Conservation (phyloP, 2,888 invertebrate genomes). For the Ormyrus thymus region DNA sequence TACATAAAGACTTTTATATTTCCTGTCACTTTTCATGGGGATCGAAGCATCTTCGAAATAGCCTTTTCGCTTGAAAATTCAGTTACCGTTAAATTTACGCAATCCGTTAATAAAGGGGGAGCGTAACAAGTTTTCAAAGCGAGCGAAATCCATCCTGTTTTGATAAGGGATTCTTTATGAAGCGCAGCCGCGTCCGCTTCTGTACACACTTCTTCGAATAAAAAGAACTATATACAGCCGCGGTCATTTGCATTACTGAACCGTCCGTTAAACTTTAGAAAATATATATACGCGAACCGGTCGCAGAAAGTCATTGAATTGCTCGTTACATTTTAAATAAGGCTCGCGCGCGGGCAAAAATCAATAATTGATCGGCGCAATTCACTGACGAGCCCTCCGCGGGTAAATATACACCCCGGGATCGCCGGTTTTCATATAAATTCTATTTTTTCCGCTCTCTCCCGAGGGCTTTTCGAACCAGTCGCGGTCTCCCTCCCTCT, state of each 20-base stretch:
- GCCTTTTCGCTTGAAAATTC: too few relatives aligned
- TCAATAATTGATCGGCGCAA: conserved; percentile 17
- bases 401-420: conserved; percentile 16
- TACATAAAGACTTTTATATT: too few relatives aligned
- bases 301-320: conserved; percentile 19
- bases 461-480: conserved; percentile 35
- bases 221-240: background rate
- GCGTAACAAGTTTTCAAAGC: too few relatives aligned
- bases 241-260: background rate
- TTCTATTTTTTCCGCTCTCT: conserved; percentile 45
- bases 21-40: too few relatives aligned
- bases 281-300: background rate
- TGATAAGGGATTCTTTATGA: too few relatives aligned
- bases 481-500: conserved; percentile 36
- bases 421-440: conserved; percentile 45
- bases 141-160: too few relatives aligned
- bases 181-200: too few relatives aligned
- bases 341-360: background rate
- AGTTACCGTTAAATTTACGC: too few relatives aligned
- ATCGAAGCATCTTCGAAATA: too few relatives aligned
- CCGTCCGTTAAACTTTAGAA: conserved; percentile 8
- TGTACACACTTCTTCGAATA: too few relatives aligned
- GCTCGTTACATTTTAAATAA: background rate
- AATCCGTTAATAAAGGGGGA: too few relatives aligned
- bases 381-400: background rate